Base-by-base conservation (phyloP, 2,888 invertebrate genomes). In the Aspidiotus destructor region DNA sequence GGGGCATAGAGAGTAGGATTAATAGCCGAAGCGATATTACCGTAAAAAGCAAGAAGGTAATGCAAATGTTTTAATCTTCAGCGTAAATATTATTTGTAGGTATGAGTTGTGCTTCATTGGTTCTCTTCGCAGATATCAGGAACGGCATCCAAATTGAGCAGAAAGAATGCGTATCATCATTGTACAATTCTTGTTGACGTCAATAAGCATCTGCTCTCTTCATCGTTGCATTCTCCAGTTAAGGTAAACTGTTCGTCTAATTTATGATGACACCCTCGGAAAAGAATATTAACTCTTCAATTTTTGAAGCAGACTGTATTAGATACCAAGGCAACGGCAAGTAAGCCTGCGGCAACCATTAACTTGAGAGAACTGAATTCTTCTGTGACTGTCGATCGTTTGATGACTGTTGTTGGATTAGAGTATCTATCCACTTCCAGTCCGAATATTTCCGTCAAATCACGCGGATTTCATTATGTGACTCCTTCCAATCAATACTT, bases 131-230 rank as follows among this genome's bases (percentile, higher is more conserved):
- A 96, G 93, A 84, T 98, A 74, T 97, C 97, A 74, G 98, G 96
- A 73, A 95, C 95, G 62, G 96, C 98, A 62, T 89, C 96, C 1
- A 94, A 94, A 80, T 80, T 97, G 70, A 92, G 92, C 70, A 83
- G 86, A 72, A 83, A 87, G 10, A 87, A 88, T 75, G 89, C 92
- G n/a, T 99, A 98, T 80, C 98, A 99, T 77, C 98, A 98, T 78
- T 95, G 95, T 79, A 98, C 98, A 6, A 83, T 99, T 73, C 82
- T 97, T 77, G 89, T 96, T 71, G 85, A 90, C 75, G 89, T 89
- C 72, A 87, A 93, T 77, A 89, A 90, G 79, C 78, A 83, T 72
- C 83, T 85, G 77, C 81, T 92, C 76, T 85, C 84, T 74, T 81
- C 84, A 74, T 83, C 88, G 69, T 82, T 92, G 70, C 83, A 85